Base-by-base conservation (phyloP, 2,113 vertebrate genomes). In the Gracilinanus agilis region DNA sequence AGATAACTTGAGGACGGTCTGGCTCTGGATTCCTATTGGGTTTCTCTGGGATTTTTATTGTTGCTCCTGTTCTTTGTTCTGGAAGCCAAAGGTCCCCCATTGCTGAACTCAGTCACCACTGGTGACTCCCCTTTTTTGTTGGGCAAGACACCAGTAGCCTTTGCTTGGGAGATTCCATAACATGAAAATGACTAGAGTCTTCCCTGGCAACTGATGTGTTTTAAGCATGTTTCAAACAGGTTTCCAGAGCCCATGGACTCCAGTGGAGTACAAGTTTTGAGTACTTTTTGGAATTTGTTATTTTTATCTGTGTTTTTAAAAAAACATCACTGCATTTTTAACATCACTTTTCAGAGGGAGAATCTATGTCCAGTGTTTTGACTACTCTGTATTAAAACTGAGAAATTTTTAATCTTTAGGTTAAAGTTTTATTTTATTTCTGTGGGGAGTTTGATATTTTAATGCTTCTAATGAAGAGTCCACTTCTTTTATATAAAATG, bases 331-430 rank as follows among this genome's bases (percentile, higher is more conserved):
- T 91, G 88, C 88, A 10, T 90, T 95, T 95, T 93, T 90, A 44
- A 55, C 44, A 40, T 54, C 58, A 1, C 92, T 89, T 96, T 53
- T 96, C 95, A 25, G 93, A 97, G 89, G 54, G 90, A 9, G 54
- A 49, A 40, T 90, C 44, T n/a, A 11, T 93, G 91, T 92, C 94
- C 23, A 94, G 23, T 95, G 67, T 75, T 97, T 92, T 97, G 94
- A 95, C 92, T 88, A 21, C 90, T 29, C 61, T 95, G 95, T 96
- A 97, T 98, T 98, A 98, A 97, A 97, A 83, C 83, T 49, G 49
- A 56, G 93, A 96, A 58, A 92, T 24, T 93, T 95, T 56, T 25
- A 56, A 56, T 16, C 53, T 95, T 94, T 96, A 98, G 93, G 61
- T 94, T 54, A 91, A 44, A 96, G 89, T 96, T 96, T 95, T 92